Evolutionary conservation across 1,140 invertebrate genomes (phyloP), one percentile per base, ranked within the genome.

Genomic region (Hylaeus volcanicus): DNA sequence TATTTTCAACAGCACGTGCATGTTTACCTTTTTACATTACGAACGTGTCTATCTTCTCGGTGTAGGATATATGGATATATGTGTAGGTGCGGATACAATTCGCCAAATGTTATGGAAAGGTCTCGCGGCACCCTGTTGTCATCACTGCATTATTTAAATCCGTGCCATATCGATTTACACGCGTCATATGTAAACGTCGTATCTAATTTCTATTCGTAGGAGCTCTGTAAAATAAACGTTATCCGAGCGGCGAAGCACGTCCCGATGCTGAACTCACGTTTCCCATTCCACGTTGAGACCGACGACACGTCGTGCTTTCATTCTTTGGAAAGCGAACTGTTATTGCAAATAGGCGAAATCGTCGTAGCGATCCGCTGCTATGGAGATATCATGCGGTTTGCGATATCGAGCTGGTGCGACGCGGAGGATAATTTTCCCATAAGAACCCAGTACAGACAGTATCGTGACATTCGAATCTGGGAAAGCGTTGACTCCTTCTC

Each of bases 341-440:
- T 91, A 92, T 90, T 91, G 88, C 88, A 83, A 91, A 91, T 90
- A 89, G 89, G 87, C 82, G 88, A 89, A 91, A 90, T 89, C 87
- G 81, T 85, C 70, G 69, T 79, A 56, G 70, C 73, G 82, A 84
- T 83, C 86, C 81, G 37, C 74, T 66, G 81, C 79, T 87, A 88
- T 86, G 77, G 86, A 80, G 79, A 87, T 91, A 91, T 89, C 89
- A 85, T 88, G 82, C 81, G 86, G 89, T 82, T 81, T 64, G 78
- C 76, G 84, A 86, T 88, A 89, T 87, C 85, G 77, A 48, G 72
- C 70, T 53, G 65, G 73, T 80, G 85, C 86, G 73, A 82, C 79
- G 56, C 71, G 48, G 71, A 68, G 88, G 88, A 92, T 91, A 91
- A 91, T 92, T 91, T 90, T 90, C 88, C 88, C 88, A 90, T 91